A percentile compares a stretch with the other conserved stretches of the same genome.
phyloP scores from a whole-genome alignment of 2,888 invertebrate genomes.

The Meandrusa payeni region DNA sequence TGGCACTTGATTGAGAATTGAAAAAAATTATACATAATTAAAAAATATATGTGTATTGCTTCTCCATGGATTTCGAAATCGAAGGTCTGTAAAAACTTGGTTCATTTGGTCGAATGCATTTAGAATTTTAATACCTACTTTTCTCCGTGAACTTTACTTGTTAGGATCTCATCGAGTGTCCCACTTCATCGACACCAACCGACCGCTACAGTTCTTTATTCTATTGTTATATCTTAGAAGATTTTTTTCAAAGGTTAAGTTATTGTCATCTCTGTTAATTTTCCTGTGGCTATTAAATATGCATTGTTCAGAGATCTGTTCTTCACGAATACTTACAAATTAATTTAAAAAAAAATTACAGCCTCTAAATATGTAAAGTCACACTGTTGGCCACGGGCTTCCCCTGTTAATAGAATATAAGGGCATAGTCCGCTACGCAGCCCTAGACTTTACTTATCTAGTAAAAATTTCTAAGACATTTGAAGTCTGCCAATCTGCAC shows the following conservation, averaged over 20 bases:
- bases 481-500: too few relatives aligned
- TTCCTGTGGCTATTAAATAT: conserved; percentile 11
- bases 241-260: conserved; percentile 14
- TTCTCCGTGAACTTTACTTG: conserved; percentile 69
- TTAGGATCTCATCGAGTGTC: conserved; percentile 55
- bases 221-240: conserved; percentile 30
- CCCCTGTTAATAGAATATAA: too few relatives aligned
- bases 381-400: too few relatives aligned
- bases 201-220: conserved; percentile 34
- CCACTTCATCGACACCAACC: conserved; percentile 37
- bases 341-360: too few relatives aligned
- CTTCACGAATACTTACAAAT: too few relatives aligned
- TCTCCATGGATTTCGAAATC: conserved; percentile 43
- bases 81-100: conserved; percentile 69
- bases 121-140: conserved; percentile 74
- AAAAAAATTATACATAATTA: too few relatives aligned
- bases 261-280: conserved; percentile 11
- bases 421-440: too few relatives aligned
- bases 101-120: conserved; percentile 77
- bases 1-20: too few relatives aligned
- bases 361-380: too few relatives aligned
- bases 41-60: conserved; percentile 19
- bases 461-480: too few relatives aligned
- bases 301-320: conserved; percentile 1
- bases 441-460: too few relatives aligned